Evolutionary conservation across 2,113 vertebrate genomes (phyloP).

Genomic region (Urocynchramus pylzowi): DNA sequence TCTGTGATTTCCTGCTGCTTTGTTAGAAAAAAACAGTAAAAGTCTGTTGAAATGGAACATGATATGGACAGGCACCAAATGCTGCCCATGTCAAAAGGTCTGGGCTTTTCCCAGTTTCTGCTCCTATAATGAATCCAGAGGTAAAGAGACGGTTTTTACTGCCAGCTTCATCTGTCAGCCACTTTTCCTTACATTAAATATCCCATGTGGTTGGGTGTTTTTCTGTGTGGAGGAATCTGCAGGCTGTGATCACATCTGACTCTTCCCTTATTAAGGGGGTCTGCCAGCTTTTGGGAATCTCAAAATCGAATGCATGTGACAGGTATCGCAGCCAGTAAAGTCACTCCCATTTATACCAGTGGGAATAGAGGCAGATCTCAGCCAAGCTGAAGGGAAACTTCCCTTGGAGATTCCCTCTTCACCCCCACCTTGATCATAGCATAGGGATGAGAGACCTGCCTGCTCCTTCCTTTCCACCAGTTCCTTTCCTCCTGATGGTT

Average conservation of each 20-base stretch:
- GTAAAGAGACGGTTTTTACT: background rate
- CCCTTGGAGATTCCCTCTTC: background rate
- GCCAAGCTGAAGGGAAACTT: background rate
- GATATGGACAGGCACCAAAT: background rate
- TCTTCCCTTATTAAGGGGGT: background rate
- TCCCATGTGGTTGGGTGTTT: background rate
- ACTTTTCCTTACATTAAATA: background rate
- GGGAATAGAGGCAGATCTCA: background rate
- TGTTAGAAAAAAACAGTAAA: background rate
- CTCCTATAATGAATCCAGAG: background rate
- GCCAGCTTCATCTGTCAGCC: background rate
- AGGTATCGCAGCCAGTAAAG: background rate
- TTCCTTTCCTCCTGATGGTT: background rate
- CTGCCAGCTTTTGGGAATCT: background rate
- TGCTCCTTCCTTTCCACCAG: background rate
- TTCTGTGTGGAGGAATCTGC: background rate
- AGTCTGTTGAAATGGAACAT: background rate
- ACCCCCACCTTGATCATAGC: background rate
- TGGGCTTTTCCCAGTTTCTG: background rate
- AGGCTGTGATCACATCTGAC: background rate
- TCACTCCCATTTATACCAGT: background rate
- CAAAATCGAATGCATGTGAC: accelerated
- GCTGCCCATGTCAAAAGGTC: background rate
- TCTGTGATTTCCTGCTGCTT: background rate
- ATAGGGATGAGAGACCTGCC: background rate